These are phyloP conservation scores for Sylvilagus bachmani DNA, from an alignment of 2,113 vertebrate species.

Conservation along the genomic window DNA sequence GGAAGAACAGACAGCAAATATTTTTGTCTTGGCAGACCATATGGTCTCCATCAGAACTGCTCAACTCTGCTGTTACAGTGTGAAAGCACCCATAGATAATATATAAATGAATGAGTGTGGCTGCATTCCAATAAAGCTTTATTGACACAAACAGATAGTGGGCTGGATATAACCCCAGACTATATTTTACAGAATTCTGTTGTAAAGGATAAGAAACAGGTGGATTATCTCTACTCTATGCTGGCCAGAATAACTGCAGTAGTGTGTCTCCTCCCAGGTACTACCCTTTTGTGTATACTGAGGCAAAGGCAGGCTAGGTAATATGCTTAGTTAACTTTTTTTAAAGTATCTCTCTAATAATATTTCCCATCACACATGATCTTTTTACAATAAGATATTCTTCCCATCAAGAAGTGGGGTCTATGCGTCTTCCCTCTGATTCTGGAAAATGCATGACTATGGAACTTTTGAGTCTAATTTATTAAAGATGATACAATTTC, in stretches of 20 bases:
- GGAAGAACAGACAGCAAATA: not conserved
- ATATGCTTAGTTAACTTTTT: not conserved
- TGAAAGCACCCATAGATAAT: slow-evolving; percentile 1
- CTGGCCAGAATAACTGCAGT: not conserved
- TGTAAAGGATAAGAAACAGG: not conserved
- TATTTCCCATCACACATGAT: not conserved
- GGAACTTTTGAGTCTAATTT: not conserved
- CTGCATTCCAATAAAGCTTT: slow-evolving; percentile 35
- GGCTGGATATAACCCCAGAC: not conserved
- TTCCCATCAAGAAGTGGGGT: not conserved
- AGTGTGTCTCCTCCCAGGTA: not conserved
- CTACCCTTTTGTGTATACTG: not conserved
- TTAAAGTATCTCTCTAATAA: not conserved
- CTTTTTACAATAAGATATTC: not conserved
- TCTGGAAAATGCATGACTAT: not conserved
- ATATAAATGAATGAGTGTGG: not conserved
- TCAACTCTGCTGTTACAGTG: not conserved
- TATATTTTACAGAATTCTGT: not conserved
- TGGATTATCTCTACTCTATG: not conserved
- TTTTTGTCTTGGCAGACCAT: not conserved
- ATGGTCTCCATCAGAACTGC: not conserved
- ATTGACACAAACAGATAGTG: not conserved
- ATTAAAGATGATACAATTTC: not conserved
- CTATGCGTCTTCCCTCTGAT: not conserved
- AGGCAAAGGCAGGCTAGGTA: not conserved